Evolutionary conservation across 2,113 vertebrate species (phyloP).

Genomic region (Pseudois nayaur): DNA sequence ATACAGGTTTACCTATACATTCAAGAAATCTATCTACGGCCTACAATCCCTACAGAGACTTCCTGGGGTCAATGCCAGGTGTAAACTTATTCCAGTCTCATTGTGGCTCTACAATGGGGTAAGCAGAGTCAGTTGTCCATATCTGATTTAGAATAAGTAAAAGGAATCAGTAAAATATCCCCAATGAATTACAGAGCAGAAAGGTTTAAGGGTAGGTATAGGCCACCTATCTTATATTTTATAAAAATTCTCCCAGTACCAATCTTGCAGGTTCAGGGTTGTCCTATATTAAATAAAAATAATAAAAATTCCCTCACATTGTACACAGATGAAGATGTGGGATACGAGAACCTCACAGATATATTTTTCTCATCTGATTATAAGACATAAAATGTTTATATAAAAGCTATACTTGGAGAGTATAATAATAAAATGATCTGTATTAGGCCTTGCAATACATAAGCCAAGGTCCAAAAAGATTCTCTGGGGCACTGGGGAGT

Average conservation of each 20-base stretch:
- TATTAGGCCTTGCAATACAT: neutral
- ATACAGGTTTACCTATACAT: neutral
- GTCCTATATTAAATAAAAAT: neutral
- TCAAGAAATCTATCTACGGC: neutral
- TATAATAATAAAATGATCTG: neutral
- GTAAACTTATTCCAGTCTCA: neutral
- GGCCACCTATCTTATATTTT: neutral
- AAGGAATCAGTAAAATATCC: neutral
- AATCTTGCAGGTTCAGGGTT: neutral
- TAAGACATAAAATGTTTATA: neutral
- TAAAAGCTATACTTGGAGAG: neutral
- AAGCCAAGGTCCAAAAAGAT: neutral
- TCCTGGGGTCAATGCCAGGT: neutral
- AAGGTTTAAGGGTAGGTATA: neutral
- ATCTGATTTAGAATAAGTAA: conserved; percentile 2
- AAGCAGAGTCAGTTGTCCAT: neutral
- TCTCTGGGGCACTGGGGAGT: neutral
- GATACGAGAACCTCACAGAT: neutral
- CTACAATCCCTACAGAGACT: neutral
- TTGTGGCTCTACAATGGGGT: neutral
- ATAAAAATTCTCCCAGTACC: neutral
- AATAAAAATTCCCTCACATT: neutral
- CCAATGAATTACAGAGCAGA: conserved; percentile 9
- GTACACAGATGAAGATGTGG: neutral
- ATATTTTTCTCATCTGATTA: neutral